A percentile compares a stretch with the other conserved stretches of the same genome.
Evolutionary conservation across 2,888 invertebrate genomes (phyloP).

Genomic region (Sylvicola cinctus): DNA sequence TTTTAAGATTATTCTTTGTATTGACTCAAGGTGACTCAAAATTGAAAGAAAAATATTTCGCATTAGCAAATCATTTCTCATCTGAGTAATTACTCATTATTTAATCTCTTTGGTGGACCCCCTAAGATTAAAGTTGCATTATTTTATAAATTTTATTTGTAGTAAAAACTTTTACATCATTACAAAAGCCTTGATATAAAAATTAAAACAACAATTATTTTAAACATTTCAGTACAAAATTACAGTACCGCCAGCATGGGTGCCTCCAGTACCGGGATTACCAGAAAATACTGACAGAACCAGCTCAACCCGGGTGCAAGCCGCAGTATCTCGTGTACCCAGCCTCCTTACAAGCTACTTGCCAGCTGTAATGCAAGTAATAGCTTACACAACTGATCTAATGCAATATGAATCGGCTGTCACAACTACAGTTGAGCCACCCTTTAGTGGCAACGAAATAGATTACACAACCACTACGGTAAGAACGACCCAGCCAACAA

Average conservation of each 20-base stretch:
- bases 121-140: too few relatives aligned
- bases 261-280: conserved; percentile 1
- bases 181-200: too few relatives aligned
- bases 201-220: too few relatives aligned
- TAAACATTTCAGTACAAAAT: too few relatives aligned
- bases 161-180: too few relatives aligned
- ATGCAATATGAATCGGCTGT: conserved; percentile 22
- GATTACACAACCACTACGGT: background rate
- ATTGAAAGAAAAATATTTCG: too few relatives aligned
- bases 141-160: too few relatives aligned
- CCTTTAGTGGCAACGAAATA: conserved; percentile 14
- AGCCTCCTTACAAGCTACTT: conserved; percentile 20
- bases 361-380: conserved; percentile 24
- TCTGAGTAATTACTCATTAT: too few relatives aligned
- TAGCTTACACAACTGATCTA: conserved; percentile 24
- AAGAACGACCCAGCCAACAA: conserved; percentile 4
- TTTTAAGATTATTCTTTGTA: too few relatives aligned
- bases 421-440: conserved; percentile 22
- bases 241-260: background rate
- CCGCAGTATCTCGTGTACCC: conserved; percentile 3
- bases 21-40: too few relatives aligned
- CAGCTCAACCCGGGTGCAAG: background rate
- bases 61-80: too few relatives aligned
- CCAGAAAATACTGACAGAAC: conserved; percentile 1
- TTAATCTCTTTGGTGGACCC: too few relatives aligned